Evolutionary conservation across 2,888 invertebrate genomes (phyloP).

Genomic region (Lissocephala sabroskyi): DNA sequence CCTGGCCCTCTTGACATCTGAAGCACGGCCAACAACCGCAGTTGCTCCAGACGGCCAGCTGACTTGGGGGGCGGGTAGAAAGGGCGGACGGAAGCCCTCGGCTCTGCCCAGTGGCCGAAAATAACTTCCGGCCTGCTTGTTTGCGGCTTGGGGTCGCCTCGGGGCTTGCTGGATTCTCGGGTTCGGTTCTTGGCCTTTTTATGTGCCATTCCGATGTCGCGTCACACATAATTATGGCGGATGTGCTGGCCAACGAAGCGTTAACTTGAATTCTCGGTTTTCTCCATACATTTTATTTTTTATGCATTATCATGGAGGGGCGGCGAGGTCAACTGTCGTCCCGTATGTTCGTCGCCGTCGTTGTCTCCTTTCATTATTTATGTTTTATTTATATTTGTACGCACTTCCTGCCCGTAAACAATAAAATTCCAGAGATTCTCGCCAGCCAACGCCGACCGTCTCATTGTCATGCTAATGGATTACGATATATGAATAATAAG

Average conservation of each 20-base stretch:
- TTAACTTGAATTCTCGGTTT: constrained; percentile 59
- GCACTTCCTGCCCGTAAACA: constrained; percentile 57
- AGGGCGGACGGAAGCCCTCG: too few relatives aligned
- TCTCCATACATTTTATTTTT: constrained; percentile 56
- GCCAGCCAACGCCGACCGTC: constrained; percentile 29
- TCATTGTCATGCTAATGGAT: constrained; percentile 62
- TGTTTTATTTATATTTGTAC: constrained; percentile 60
- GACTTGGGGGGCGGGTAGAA: too few relatives aligned
- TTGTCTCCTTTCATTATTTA: constrained; percentile 51
- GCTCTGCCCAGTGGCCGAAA: constrained; percentile 37
- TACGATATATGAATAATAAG: constrained; percentile 65
- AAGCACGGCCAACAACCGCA: constrained; percentile 28
- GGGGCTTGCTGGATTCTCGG: constrained; percentile 12
- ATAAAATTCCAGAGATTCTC: constrained; percentile 36
- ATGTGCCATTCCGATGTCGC: constrained; percentile 52
- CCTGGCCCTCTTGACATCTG: constrained; percentile 58
- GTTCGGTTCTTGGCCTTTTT: constrained; percentile 31
- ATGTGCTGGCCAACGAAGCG: constrained; percentile 61
- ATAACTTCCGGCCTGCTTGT: constrained; percentile 38
- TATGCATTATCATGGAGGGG: constrained; percentile 54
- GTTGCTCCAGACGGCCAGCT: neutral
- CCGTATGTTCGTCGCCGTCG: neutral
- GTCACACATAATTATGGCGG: constrained; percentile 66
- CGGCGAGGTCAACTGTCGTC: constrained; percentile 12
- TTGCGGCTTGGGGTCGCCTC: constrained; percentile 3